Evolutionary conservation across 2,888 invertebrate species (phyloP), one percentile per base, ranked within the genome.

Genomic region (Notodonta ziczac): DNA sequence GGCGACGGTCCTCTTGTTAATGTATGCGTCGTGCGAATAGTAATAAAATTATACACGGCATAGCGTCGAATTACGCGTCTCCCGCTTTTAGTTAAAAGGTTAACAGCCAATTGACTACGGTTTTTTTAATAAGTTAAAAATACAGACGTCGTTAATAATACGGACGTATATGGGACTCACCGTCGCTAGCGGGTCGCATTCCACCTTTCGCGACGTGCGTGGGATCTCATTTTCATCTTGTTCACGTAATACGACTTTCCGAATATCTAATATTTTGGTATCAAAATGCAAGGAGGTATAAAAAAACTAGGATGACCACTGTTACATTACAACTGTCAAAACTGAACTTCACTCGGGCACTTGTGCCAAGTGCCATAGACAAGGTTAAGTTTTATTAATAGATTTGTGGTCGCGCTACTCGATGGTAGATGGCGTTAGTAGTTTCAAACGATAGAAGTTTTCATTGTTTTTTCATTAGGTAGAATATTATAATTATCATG

Each of bases 61-160:
- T 82, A 92, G 93, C 91, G 92, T 93, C 93, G 91, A 91, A 93
- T 93, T 93, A 93, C 93, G 91, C 90, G 87, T 87, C 88, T 92
- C 90, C 89, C 89, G 92, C 91, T 91, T 91, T 91, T 90, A 93
- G 93, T 94, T 94, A 94, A 94, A 94, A 94, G 94, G 94, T 94
- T 94, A 94, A 94, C 93, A 93, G 86, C 81, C 94, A 94, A 94
- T 94, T 94, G 94, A 94, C 93, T 91, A 92, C 89, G 86, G 90
- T 90, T 91, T 91, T 89, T 91, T 89, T 91, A 92, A 93, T 93
- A 92, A 93, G 93, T 93, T 93, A 93, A 92, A 93, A 91, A 93
- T 93, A 92, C 78, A 87, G 90, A 84, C 88, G 87, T 83, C 83
- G 74, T 74, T 77, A 79, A 81, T 76, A 81, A 73, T 79, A 80